A percentile compares a stretch with the other conserved stretches of the same genome.
Conservation (phyloP, 2,113 vertebrate genomes). For the Nansenia antarctica region DNA sequence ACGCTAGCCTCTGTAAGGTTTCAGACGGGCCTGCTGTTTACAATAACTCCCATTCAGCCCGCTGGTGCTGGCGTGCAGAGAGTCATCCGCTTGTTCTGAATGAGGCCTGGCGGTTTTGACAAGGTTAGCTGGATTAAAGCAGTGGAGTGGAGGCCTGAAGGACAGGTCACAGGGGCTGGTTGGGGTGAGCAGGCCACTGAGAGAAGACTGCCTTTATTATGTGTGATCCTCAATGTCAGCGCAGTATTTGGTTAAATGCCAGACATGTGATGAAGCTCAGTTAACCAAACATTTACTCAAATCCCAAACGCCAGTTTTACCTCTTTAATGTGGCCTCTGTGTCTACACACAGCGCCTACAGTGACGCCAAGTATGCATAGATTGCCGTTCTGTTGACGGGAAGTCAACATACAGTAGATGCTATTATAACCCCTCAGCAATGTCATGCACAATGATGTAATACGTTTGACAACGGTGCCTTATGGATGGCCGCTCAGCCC, state of each 20-base stretch:
- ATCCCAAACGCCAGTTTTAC: constrained; percentile 51
- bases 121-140: constrained; percentile 73
- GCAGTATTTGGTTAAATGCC: constrained; percentile 51
- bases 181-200: constrained; percentile 53
- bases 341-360: constrained; percentile 40
- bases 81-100: constrained; percentile 77
- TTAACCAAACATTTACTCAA: constrained; percentile 63
- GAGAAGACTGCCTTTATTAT: constrained; percentile 54
- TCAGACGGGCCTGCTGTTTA: constrained; percentile 67
- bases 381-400: constrained; percentile 47
- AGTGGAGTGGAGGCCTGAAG: constrained; percentile 47
- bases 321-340: constrained; percentile 58
- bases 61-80: constrained; percentile 63
- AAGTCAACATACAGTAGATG: constrained; percentile 49
- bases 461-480: constrained; percentile 40
- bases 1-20: constrained; percentile 65
- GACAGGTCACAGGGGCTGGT: constrained; percentile 59
- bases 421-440: constrained; percentile 41
- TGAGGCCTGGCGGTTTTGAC: constrained; percentile 72
- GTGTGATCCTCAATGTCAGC: constrained; percentile 51
- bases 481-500: constrained; percentile 14
- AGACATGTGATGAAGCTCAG: constrained; percentile 58
- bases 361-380: constrained; percentile 46
- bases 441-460: constrained; percentile 47
- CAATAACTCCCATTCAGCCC: constrained; percentile 73